Evolutionary conservation across 2,888 invertebrate species (phyloP).

Genomic region (Scotopteryx bipunctaria): DNA sequence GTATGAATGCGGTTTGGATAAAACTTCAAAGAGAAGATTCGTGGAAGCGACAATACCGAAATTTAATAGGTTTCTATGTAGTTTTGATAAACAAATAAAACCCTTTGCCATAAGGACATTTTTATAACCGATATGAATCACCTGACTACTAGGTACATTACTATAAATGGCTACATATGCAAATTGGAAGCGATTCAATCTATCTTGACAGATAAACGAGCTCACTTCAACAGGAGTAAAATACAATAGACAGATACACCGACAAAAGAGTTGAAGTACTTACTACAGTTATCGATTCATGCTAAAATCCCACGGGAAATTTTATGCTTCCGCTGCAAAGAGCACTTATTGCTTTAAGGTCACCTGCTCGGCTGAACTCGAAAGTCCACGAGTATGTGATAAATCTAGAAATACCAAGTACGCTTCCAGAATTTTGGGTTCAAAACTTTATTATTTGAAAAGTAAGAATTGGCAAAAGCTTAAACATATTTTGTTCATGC

Average conservation of each 20-base stretch:
- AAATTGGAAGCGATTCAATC: conserved; percentile 15
- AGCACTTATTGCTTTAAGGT: conserved; percentile 33
- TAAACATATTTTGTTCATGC: neutral
- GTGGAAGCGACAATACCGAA: neutral
- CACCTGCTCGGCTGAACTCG: conserved; percentile 25
- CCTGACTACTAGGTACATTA: neutral
- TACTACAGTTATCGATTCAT: conserved; percentile 28
- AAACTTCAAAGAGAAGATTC: neutral
- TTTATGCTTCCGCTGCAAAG: conserved; percentile 33
- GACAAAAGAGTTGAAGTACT: conserved; percentile 30
- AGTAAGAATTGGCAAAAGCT: neutral
- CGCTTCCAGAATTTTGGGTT: conserved; percentile 4
- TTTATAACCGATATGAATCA: neutral
- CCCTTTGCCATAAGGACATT: too few species aligned
- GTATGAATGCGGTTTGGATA: neutral
- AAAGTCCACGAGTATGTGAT: conserved; percentile 20
- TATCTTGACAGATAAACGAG: conserved; percentile 16
- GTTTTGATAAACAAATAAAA: too few species aligned
- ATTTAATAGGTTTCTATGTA: too few species aligned
- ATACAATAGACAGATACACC: conserved; percentile 26
- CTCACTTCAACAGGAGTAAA: conserved; percentile 18
- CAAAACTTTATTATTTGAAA: neutral
- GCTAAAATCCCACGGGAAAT: conserved; percentile 44
- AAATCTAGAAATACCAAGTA: conserved; percentile 22
- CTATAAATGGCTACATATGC: neutral